These are phyloP conservation scores for Siphamia tubifer DNA, from an alignment of 2,113 vertebrate species.

Conservation along the genomic window DNA sequence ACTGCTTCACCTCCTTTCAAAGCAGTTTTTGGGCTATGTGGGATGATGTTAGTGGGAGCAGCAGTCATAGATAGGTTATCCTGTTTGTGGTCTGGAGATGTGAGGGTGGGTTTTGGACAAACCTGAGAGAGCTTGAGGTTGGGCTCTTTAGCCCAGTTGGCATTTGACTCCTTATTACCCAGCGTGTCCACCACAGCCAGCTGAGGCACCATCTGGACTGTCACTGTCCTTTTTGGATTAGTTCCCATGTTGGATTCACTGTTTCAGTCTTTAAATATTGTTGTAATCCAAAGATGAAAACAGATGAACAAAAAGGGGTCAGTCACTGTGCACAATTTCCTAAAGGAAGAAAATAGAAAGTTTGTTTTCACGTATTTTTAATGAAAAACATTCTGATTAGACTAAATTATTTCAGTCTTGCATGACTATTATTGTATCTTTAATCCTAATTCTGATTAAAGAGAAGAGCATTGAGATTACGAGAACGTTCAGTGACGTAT, in stretches of 20 bases:
- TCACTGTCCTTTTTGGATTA: slow-evolving; percentile 86
- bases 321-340: slow-evolving; percentile 29
- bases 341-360: slow-evolving; percentile 44
- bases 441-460: neutral
- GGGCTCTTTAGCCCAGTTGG: slow-evolving; percentile 69
- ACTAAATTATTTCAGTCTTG: neutral
- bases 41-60: neutral
- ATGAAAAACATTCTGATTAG: neutral
- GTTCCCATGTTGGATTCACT: slow-evolving; percentile 88
- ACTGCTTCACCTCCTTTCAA: slow-evolving; percentile 17
- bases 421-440: neutral
- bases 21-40: slow-evolving; percentile 16
- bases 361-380: neutral
- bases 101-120: slow-evolving; percentile 41
- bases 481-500: neutral
- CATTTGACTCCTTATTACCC: slow-evolving; percentile 73
- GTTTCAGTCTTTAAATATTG: slow-evolving; percentile 31
- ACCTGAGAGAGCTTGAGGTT: slow-evolving; percentile 73
- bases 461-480: neutral
- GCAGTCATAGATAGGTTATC: slow-evolving; percentile 29
- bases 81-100: neutral
- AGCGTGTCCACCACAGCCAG: slow-evolving; percentile 73
- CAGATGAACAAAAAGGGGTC: neutral
- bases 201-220: slow-evolving; percentile 80
- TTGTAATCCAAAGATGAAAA: slow-evolving; percentile 61